Percentiles rank a stretch among this genome's conserved stretches.
phyloP scores from a whole-genome alignment of 1,140 invertebrate genomes.

The Zophobas atratus region DNA sequence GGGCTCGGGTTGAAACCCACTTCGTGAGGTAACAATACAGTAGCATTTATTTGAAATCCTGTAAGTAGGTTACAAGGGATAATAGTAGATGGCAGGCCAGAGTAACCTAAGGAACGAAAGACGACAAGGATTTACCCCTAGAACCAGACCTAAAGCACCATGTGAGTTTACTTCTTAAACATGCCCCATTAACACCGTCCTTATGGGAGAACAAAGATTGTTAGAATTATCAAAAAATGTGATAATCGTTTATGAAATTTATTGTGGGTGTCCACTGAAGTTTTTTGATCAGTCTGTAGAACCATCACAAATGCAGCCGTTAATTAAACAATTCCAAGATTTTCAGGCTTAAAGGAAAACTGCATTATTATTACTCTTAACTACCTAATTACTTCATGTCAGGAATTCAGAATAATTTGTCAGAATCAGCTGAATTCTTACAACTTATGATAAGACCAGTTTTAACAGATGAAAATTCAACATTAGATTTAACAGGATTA shows the following conservation, averaged over 20 bases:
- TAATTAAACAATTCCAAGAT: slow-evolving; percentile 17
- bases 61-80: not conserved
- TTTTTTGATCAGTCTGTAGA: slow-evolving; percentile 26
- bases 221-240: slow-evolving; percentile 11
- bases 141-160: slow-evolving; percentile 8
- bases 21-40: too few species aligned
- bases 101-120: slow-evolving; percentile 3
- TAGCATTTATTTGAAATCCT: too few species aligned
- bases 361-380: too few species aligned
- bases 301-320: slow-evolving; percentile 29
- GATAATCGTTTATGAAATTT: slow-evolving; percentile 16
- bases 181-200: slow-evolving; percentile 11
- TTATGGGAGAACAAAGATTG: slow-evolving; percentile 20
- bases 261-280: slow-evolving; percentile 6
- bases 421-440: too few species aligned
- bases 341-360: slow-evolving; percentile 21
- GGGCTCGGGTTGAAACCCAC: too few species aligned
- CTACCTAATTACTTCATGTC: not conserved
- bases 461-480: too few species aligned
- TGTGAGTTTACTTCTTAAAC: slow-evolving; percentile 12
- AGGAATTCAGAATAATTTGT: too few species aligned
- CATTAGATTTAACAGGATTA: too few species aligned
- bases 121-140: not conserved
- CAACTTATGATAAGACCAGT: too few species aligned
- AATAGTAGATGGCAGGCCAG: slow-evolving; percentile 1